These are phyloP conservation scores for Microcebus lehilahytsara DNA, from an alignment of 2,113 vertebrate species.

Conservation along the genomic window DNA sequence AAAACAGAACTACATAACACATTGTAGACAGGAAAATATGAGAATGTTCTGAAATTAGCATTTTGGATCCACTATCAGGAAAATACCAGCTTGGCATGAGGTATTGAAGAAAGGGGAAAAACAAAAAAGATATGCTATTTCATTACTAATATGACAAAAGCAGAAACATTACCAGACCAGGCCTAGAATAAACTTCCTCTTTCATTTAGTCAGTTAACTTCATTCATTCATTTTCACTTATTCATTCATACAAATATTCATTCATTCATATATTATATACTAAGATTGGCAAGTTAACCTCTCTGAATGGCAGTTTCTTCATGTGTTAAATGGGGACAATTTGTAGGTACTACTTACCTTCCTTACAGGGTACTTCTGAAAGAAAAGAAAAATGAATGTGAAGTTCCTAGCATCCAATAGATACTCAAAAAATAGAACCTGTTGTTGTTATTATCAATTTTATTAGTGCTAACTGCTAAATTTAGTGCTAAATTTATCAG, in stretches of 20 bases:
- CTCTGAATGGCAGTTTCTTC: not conserved
- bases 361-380: not conserved
- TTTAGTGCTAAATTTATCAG: no score
- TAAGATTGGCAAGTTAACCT: not conserved
- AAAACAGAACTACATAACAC: not conserved
- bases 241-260: not conserved
- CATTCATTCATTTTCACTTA: not conserved
- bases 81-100: not conserved
- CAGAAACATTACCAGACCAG: not conserved
- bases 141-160: not conserved
- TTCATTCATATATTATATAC: not conserved
- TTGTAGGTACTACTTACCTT: not conserved
- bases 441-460: not conserved
- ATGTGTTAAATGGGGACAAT: not conserved
- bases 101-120: not conserved
- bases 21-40: not conserved
- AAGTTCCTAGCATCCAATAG: not conserved
- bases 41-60: conserved; percentile 8
- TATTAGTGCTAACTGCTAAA: not conserved
- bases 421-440: not conserved
- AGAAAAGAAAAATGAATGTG: not conserved
- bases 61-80: not conserved
- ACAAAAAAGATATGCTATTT: not conserved
- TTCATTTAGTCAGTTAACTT: not conserved
- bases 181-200: not conserved